Evolutionary conservation across 2,888 invertebrate genomes (phyloP), one percentile per base, ranked within the genome.

Genomic region (Dolichomitus sp.): DNA sequence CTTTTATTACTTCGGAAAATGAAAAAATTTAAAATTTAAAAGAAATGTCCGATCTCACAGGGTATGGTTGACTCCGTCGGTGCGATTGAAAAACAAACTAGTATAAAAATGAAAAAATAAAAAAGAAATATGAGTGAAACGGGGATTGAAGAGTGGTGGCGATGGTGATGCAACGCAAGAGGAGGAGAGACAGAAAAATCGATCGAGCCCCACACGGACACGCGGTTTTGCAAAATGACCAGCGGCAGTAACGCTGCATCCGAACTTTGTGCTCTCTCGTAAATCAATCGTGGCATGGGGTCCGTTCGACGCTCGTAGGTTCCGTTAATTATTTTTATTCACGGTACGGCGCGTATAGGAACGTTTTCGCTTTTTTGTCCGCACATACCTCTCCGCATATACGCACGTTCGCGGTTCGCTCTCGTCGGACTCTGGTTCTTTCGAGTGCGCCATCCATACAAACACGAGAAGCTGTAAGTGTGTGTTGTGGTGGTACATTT

Each of bases 271-370:
- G 86, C 87, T 83, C 85, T 87, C 88, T 86, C 89, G 89, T 90
- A 91, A 90, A 91, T 91, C 91, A 91, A 91, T 91, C 89, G 89
- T 74, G 72, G 80, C 76, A 73, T 76, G 63, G 80, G 48, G 73
- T 85, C 87, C 85, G 85, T 89, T 87, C 89, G 88, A 89, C 88
- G 87, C 89, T 87, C 88, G 87, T 88, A 91, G 89, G 88, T 88
- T 88, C 83, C 90, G 90, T 89, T 92, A 92, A 91, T 91, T 89
- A 91, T 90, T 91, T 91, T 91, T 90, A 91, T 91, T 91, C 91
- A 88, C 91, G 87, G 87, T 83, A 86, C 87, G 82, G 86, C 82
- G 84, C 87, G 86, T 86, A 85, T 77, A 89, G 88, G 79, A 90
- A 88, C 87, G 88, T 85, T 73, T 57, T 80, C 61, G 77, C 80